These are phyloP conservation scores for Artemisiospiza belli DNA, from an alignment of 2,113 vertebrate genomes.

Conservation along the genomic window DNA sequence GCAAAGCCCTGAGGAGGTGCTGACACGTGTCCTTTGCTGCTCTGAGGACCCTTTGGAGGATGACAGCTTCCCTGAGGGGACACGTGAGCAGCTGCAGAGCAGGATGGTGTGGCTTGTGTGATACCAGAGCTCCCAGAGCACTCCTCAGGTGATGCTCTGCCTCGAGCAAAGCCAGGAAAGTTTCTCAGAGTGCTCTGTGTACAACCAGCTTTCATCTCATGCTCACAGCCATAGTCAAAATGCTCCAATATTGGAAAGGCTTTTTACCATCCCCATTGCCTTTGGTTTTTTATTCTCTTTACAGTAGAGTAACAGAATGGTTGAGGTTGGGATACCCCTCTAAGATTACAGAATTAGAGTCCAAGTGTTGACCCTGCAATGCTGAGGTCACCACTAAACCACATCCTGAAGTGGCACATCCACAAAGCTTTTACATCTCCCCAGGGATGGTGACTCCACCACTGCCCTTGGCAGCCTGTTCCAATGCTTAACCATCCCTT, in stretches of 20 bases:
- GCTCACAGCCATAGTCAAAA: not conserved
- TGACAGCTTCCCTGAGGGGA: rapidly evolving
- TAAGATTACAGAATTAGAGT: not conserved
- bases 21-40: not conserved
- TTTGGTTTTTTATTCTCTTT: not conserved
- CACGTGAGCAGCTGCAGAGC: not conserved
- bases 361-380: not conserved
- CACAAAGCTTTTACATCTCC: not conserved
- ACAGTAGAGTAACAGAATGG: not conserved
- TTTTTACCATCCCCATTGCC: not conserved
- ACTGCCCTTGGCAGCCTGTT: not conserved
- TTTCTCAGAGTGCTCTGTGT: not conserved
- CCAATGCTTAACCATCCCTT: not conserved
- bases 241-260: not conserved
- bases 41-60: not conserved
- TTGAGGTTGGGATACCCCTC: not conserved
- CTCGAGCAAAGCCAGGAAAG: not conserved
- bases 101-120: not conserved
- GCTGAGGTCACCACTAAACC: not conserved
- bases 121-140: not conserved
- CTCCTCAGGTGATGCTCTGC: not conserved
- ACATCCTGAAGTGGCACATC: not conserved
- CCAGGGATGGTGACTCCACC: not conserved
- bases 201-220: not conserved
- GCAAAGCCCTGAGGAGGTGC: not conserved